phyloP scores from a whole-genome alignment of 1,140 invertebrate species.

The Adelges cooleyi region DNA sequence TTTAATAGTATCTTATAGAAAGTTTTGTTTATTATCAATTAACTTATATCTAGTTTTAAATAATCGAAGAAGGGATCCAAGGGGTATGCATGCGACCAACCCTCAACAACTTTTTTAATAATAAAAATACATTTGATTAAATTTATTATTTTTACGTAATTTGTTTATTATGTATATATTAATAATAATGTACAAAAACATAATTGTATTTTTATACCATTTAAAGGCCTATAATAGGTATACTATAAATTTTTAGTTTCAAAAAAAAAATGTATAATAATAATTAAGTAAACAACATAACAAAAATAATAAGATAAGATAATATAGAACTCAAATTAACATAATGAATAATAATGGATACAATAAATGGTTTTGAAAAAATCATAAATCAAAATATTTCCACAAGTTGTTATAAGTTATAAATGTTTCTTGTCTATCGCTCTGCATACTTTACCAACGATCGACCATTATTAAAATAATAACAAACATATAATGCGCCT shows the following conservation, averaged over 20 bases:
- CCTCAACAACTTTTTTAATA: too few relatives aligned
- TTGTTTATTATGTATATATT: conserved; percentile 22
- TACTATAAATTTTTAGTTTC: conserved; percentile 3
- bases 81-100: too few relatives aligned
- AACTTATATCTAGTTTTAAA: too few relatives aligned
- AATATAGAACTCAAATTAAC: conserved; percentile 17
- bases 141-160: not conserved
- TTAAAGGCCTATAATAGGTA: not conserved
- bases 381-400: conserved; percentile 11
- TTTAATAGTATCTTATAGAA: too few relatives aligned
- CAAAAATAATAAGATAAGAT: conserved; percentile 10
- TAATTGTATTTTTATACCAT: conserved; percentile 1
- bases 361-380: conserved; percentile 13
- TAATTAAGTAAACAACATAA: conserved; percentile 17
- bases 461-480: conserved; percentile 5
- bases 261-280: conserved; percentile 14
- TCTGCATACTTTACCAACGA: not conserved
- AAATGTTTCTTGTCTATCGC: conserved; percentile 8
- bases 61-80: too few relatives aligned
- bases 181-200: conserved; percentile 24
- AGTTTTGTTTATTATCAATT: too few relatives aligned
- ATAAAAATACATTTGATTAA: too few relatives aligned
- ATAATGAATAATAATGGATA: conserved; percentile 6
- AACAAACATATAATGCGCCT: conserved; percentile 2
- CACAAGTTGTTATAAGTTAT: conserved; percentile 20